Base-by-base conservation (phyloP, 2,113 vertebrate species). In the Dunckerocampus dactyliophorus region DNA sequence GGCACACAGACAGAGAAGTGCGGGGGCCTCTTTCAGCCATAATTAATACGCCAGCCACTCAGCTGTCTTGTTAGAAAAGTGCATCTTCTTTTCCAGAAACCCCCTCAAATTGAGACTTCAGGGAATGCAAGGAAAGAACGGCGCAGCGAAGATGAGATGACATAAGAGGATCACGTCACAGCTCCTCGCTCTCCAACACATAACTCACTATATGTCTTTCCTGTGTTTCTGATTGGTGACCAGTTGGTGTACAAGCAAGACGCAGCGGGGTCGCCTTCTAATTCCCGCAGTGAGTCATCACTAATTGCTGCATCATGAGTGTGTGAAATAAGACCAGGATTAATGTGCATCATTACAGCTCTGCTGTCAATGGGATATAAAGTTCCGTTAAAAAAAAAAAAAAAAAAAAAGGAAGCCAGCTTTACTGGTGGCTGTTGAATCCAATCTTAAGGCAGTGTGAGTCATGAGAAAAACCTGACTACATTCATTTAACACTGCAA, bases 301-400 rank as follows among this genome's bases (percentile, higher is more conserved):
- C 34, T 39, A 56, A 56, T 56, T 56, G 53, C 53, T 21, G 53
- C 34, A 42, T 42, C n/a, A 14, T 14, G 17, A 56, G 31, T 42
- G 31, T 42, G 53, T 39, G 53, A 56, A 56, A 56, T 42, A 56
- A 43, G 24, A 19, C 53, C 3, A 6, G 34, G 34, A 56, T 54
- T 42, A 55, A 20, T 56, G 53, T 39, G 53, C 34, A 56, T 56
- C 53, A 39, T 56, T 42, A 56, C 34, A 42, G 53, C 53, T 19
- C n/a, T 56, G 31, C 16, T 56, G 34, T 39, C n/a, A 39, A 56
- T 13, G 12, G 1, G 11, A 55, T 51, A 31, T 20, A 20, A 54
- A 54, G 28, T 54, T 31, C 28, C 28, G 10, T 52, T 28, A 34
- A 54, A 52, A 54, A 54, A 34, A 11, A 49, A 49, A 53, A 11